A percentile compares a stretch with the other conserved stretches of the same genome.
Conservation (phyloP, 2,888 invertebrate genomes). For the Eristalis tenax region DNA sequence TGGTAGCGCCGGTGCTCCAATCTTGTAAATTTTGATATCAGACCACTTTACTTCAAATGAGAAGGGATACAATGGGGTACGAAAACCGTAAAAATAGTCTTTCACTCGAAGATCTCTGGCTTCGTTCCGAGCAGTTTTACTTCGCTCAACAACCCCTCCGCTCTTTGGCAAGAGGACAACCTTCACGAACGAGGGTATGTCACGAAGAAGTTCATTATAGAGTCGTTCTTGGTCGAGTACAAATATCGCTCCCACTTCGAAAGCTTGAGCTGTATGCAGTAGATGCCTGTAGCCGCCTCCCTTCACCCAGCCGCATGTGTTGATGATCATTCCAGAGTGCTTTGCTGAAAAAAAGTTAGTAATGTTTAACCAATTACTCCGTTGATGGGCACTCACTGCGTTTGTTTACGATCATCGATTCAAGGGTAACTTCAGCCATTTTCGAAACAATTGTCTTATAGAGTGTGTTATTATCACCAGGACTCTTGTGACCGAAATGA, state of each 20-base stretch:
- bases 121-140: slow-evolving; percentile 87
- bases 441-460: slow-evolving; percentile 92
- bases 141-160: slow-evolving; percentile 97
- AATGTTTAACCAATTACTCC: background rate
- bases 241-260: slow-evolving; percentile 97
- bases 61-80: slow-evolving; percentile 93
- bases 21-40: slow-evolving; percentile 95
- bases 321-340: slow-evolving; percentile 95
- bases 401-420: slow-evolving; percentile 92
- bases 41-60: slow-evolving; percentile 96
- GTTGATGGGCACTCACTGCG: slow-evolving; percentile 84
- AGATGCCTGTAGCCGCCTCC: slow-evolving; percentile 93
- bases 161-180: slow-evolving; percentile 96
- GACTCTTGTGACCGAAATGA: slow-evolving; percentile 94
- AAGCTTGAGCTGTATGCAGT: slow-evolving; percentile 93
- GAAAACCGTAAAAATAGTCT: slow-evolving; percentile 97
- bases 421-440: slow-evolving; percentile 92
- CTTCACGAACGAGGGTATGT: slow-evolving; percentile 96
- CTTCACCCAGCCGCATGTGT: slow-evolving; percentile 99
- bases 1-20: slow-evolving; percentile 95
- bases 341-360: slow-evolving; percentile 83
- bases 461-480: slow-evolving; percentile 89
- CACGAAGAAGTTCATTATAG: slow-evolving; percentile 95
- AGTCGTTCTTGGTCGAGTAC: slow-evolving; percentile 98
- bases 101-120: slow-evolving; percentile 90